Evolutionary conservation across 2,888 invertebrate genomes (phyloP), one percentile per base, ranked within the genome.

Genomic region (Erebia epiphron): DNA sequence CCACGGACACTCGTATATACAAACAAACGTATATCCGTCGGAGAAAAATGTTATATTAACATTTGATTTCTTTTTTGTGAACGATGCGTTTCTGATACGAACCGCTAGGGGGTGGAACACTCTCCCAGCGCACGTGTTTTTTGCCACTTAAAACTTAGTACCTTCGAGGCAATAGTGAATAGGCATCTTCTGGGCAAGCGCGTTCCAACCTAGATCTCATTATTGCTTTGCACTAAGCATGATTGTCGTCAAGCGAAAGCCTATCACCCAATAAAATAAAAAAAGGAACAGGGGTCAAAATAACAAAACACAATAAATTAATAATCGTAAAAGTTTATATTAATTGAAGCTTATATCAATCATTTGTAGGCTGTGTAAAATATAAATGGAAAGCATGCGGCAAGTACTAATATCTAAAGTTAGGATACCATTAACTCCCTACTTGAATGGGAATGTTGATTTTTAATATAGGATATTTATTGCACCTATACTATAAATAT

Each of bases 1-100:
- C 69, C 26, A 79, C 67, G 10, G 75, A 61, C 7, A 80, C 79
- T 3, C 69, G 71, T n/a, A n/a, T n/a, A n/a, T n/a, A n/a, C 35
- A 35, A 35, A 35, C 35, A 35, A 35, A 35, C 7, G 7, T 7
- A 7, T 5, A 35, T 35, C 7, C 35, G 35, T n/a, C 2, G 50
- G 14, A 7, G n/a, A n/a, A 49, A 49, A 49, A 49, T 49, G 14
- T 14, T 49, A 5, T 13, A 49, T 14, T 14, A 49, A 49, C 9
- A 49, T 14, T 49, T 49, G 4, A 14, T n/a, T 1, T 7, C n/a
- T 4, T 14, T 14, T 5, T 13, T 4, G 14, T 35, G 49, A 13
- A 13, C n/a, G 14, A 50, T n/a, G n/a, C n/a, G n/a, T n/a, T n/a
- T n/a, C n/a, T n/a, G n/a, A n/a, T n/a, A n/a, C n/a, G n/a, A n/a